Evolutionary conservation across 2,888 invertebrate genomes (phyloP).

Genomic region (Deilephila elpenor): DNA sequence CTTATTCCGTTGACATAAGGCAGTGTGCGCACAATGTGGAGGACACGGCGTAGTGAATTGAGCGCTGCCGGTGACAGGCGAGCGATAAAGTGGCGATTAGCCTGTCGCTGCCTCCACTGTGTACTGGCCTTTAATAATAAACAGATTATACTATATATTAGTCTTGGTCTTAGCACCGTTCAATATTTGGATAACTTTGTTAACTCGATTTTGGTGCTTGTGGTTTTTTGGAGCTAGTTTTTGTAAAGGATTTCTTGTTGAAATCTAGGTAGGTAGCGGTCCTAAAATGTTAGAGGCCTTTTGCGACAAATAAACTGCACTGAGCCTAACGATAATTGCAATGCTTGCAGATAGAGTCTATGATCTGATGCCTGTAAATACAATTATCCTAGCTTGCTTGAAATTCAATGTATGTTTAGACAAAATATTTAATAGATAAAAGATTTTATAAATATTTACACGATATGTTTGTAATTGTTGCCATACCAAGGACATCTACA

Average conservation of each 20-base stretch:
- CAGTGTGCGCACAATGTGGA: conserved; percentile 13
- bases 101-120: conserved; percentile 67
- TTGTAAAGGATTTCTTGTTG: not conserved
- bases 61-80: conserved; percentile 65
- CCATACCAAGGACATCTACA: too few relatives aligned
- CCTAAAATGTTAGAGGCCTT: not conserved
- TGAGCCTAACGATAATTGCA: too few relatives aligned
- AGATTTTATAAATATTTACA: too few relatives aligned
- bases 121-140: conserved; percentile 37
- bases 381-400: too few relatives aligned
- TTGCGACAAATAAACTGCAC: too few relatives aligned
- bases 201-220: not conserved
- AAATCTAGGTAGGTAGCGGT: not conserved
- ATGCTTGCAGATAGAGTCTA: too few relatives aligned
- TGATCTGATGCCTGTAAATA: too few relatives aligned
- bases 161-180: conserved; percentile 16
- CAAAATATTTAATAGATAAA: too few relatives aligned
- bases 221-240: not conserved
- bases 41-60: conserved; percentile 21
- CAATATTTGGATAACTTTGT: conserved; percentile 25
- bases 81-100: conserved; percentile 75
- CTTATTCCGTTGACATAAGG: conserved; percentile 30
- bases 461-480: too few relatives aligned
- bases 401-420: too few relatives aligned
- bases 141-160: conserved; percentile 27